phyloP scores from a whole-genome alignment of 2,797 vertebrate genomes.

The Phrynocephalus vlangalii region DNA sequence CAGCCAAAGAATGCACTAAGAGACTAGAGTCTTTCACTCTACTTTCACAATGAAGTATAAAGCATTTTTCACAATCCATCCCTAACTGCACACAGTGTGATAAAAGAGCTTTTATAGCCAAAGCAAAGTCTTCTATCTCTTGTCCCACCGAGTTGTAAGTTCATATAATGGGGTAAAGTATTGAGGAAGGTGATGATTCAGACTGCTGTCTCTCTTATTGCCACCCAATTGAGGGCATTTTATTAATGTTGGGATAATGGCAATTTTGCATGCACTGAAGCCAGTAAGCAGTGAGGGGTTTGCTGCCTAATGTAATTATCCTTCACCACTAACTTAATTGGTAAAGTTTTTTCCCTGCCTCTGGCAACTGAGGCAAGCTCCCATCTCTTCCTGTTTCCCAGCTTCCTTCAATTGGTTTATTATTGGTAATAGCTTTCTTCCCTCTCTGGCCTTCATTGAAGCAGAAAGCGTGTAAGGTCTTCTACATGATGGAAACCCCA shows the following conservation, averaged over 20 bases:
- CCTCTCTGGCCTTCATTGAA: no score
- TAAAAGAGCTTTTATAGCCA: not conserved
- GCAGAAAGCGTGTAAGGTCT: no score
- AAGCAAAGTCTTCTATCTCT: not conserved
- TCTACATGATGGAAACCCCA: no score
- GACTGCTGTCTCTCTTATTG: not conserved
- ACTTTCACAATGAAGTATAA: not conserved
- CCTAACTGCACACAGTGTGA: not conserved
- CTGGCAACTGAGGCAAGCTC: no score
- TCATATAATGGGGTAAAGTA: not conserved
- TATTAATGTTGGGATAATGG: not conserved
- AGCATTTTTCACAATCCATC: no score
- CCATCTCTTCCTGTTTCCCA: no score
- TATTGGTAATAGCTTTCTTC: no score
- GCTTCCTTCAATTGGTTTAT: no score
- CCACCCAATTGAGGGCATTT: not conserved
- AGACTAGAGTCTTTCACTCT: not conserved
- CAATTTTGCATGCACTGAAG: not conserved
- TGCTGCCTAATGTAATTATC: no score
- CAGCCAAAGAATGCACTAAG: not conserved
- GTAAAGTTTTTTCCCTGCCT: no score
- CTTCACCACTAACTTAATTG: no score
- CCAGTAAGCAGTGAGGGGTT: no score
- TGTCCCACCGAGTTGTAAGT: not conserved
- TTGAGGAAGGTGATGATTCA: not conserved